Percentiles rank a stretch among this genome's conserved stretches.
Conservation (phyloP, 2,888 invertebrate species). For the Pseudolycoriella hygida region DNA sequence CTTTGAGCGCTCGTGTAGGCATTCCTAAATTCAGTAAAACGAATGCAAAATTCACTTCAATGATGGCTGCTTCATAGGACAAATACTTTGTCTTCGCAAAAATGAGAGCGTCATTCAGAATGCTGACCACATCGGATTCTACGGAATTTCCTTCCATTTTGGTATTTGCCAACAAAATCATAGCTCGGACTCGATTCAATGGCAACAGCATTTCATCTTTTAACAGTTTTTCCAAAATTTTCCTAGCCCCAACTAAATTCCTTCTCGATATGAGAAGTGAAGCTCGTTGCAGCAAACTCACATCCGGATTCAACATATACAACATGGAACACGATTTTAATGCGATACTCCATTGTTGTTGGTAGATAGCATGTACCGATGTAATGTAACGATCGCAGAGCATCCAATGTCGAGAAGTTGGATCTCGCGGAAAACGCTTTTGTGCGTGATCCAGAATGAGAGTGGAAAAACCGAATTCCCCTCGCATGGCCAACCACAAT, state of each 20-base stretch:
- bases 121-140: slow-evolving; percentile 29
- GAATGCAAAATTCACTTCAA: slow-evolving; percentile 64
- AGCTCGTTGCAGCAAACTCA: slow-evolving; percentile 38
- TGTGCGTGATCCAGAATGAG: slow-evolving; percentile 43
- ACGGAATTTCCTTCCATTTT: slow-evolving; percentile 31
- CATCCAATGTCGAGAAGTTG: slow-evolving; percentile 46
- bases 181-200: slow-evolving; percentile 38
- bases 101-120: slow-evolving; percentile 52
- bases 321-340: slow-evolving; percentile 49
- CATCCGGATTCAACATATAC: slow-evolving; percentile 45
- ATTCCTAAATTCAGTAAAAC: slow-evolving; percentile 57
- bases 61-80: slow-evolving; percentile 55
- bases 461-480: slow-evolving; percentile 38
- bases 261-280: slow-evolving; percentile 26
- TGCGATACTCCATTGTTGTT: slow-evolving; percentile 47
- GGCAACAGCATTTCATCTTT: slow-evolving; percentile 27
- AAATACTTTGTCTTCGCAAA: slow-evolving; percentile 57
- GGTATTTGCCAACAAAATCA: slow-evolving; percentile 50
- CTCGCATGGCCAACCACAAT: slow-evolving; percentile 26
- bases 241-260: slow-evolving; percentile 24
- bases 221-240: slow-evolving; percentile 20
- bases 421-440: slow-evolving; percentile 43
- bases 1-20: slow-evolving; percentile 53
- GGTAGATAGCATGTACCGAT: slow-evolving; percentile 31
- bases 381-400: slow-evolving; percentile 39